A percentile compares a stretch with the other conserved stretches of the same genome.
Conservation (phyloP, 2,113 vertebrate species). For the Antechinus stuartii region DNA sequence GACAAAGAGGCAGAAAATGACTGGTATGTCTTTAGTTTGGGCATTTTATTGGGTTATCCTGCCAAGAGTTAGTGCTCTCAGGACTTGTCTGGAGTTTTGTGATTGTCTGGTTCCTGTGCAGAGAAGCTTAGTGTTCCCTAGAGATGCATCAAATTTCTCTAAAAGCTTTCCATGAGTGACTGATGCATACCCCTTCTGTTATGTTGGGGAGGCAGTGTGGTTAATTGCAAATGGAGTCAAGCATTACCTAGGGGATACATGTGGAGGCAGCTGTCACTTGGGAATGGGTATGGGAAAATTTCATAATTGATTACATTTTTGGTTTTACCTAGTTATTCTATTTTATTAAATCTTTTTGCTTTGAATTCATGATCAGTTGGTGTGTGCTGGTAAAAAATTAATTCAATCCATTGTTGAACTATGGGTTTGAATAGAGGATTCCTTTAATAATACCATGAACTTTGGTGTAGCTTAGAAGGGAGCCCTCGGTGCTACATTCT, state of each 20-base stretch:
- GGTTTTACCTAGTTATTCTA: neutral
- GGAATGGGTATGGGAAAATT: neutral
- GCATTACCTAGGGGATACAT: neutral
- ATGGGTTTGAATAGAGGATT: neutral
- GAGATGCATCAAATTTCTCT: neutral
- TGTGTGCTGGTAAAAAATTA: neutral
- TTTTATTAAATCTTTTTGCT: neutral
- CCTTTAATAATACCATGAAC: neutral
- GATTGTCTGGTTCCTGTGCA: neutral
- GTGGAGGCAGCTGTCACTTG: neutral
- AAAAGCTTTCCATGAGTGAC: neutral
- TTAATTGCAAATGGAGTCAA: neutral
- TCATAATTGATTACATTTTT: neutral
- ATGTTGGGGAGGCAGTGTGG: neutral
- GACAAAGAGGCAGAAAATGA: neutral
- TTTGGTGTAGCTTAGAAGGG: neutral
- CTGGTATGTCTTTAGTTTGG: neutral
- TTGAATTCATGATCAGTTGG: neutral
- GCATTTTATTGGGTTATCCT: neutral
- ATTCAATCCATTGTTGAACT: neutral
- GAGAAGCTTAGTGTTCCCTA: neutral
- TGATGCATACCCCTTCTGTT: neutral
- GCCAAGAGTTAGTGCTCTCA: neutral
- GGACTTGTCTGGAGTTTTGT: neutral
- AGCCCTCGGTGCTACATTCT: neutral